Conservation (phyloP, 2,888 invertebrate genomes). For the Hypercompe scribonia region DNA sequence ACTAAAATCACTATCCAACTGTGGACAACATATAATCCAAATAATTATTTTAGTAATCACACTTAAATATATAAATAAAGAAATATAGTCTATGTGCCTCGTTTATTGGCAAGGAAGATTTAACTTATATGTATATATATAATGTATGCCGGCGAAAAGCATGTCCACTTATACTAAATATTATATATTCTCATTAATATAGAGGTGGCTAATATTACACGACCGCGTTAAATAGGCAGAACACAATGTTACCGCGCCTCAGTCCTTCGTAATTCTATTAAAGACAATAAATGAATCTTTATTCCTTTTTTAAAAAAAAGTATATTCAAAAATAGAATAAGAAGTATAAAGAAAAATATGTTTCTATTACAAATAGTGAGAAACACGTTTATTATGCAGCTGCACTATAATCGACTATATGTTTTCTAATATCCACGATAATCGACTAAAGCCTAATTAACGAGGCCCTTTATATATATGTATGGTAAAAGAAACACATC, state of each 20-base stretch:
- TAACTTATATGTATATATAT: constrained; percentile 55
- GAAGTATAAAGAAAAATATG: neutral
- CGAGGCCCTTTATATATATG: constrained; percentile 34
- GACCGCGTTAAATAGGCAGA: constrained; percentile 62
- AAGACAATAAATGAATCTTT: constrained; percentile 5
- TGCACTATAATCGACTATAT: constrained; percentile 5
- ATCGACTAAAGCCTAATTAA: constrained; percentile 35
- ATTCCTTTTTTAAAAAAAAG: constrained; percentile 8
- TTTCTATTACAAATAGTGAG: constrained; percentile 3
- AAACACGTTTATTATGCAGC: constrained; percentile 7
- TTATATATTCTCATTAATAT: constrained; percentile 70
- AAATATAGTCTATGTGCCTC: constrained; percentile 64
- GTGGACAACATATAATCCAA: constrained; percentile 21
- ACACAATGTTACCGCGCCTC: constrained; percentile 24
- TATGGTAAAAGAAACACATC: constrained; percentile 81
- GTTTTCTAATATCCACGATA: constrained; percentile 1
- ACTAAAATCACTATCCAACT: constrained; percentile 8
- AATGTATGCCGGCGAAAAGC: constrained; percentile 73
- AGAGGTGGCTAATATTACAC: constrained; percentile 72
- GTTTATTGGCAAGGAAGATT: constrained; percentile 68
- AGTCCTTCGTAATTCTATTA: constrained; percentile 4
- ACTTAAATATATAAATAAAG: constrained; percentile 51
- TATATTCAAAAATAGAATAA: constrained; percentile 7
- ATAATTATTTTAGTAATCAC: constrained; percentile 15
- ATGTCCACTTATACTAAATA: constrained; percentile 73